Evolutionary conservation across 2,797 vertebrate species (phyloP), one percentile per base, ranked within the genome.

Genomic region (Pipistrellus pipistrellus): DNA sequence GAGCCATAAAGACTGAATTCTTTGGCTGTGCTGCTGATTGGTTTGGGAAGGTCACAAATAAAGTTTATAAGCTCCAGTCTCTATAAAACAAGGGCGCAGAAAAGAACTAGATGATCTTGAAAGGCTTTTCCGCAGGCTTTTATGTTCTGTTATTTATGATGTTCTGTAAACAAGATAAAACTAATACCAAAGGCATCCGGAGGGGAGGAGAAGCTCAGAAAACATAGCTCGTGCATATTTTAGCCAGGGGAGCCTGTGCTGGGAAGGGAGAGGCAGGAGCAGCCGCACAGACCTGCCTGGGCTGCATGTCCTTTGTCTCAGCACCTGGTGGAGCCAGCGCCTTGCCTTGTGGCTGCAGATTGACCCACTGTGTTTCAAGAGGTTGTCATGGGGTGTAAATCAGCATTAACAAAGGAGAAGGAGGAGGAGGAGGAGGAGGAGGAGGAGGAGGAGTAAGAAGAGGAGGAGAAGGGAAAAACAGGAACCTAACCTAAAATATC

Each of bases 321-420:
- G 92, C 96, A 95, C 86, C 12, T 76, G 94, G 72, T 23, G 96
- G 96, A 83, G 93, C 69, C 46, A 86, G 41, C 0, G 8, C 46
- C 32, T 83, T 2, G 3, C 41, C 6, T 7, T 66, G 68, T 14
- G 25, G 48, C 51, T 12, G 18, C 25, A 30, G 46, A 17, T 32
- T n/a, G 4, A 25, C 44, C 41, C n/a, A 2, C 1, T 10, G n/a
- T 4, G 38, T 75, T 88, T 72, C 44, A 83, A 44, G 3, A 15
- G 30, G 11, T 51, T 64, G 27, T 53, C 85, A 30, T 0, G 4
- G 6, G 9, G 41, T 71, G 32, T 73, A 59, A 93, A 85, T 20
- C 7, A 81, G 46, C 62, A 21, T 62, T 88, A 11, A 53, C 87
- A 72, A 76, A 68, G 25, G 21, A 46, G 15, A 80, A 46, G 21